phyloP scores from a whole-genome alignment of 2,888 invertebrate genomes.

The Caradrina kadenii region DNA sequence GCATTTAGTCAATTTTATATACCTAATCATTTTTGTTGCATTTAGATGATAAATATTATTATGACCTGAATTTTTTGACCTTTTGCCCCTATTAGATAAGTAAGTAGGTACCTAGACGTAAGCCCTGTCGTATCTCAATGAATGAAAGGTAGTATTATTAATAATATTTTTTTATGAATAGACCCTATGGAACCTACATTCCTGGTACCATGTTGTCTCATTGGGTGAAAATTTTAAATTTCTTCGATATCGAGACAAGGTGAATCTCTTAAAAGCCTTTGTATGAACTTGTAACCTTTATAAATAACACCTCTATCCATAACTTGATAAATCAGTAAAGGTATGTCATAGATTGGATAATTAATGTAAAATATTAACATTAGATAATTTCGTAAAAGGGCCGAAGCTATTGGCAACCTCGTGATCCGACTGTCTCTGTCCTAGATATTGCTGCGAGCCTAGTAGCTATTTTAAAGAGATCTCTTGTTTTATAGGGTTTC shows the following conservation, averaged over 20 bases:
- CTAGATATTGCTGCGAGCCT: slow-evolving; percentile 57
- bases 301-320: no score
- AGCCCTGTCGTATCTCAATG: not conserved
- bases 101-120: not conserved
- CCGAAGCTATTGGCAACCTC: slow-evolving; percentile 18
- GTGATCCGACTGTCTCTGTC: slow-evolving; percentile 52
- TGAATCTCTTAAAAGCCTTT: no score
- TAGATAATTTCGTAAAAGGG: slow-evolving; percentile 48
- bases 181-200: no score
- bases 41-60: not conserved
- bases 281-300: no score
- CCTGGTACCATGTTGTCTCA: no score
- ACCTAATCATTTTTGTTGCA: slow-evolving; percentile 6
- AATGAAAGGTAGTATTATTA: not conserved
- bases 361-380: not conserved
- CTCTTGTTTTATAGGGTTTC: slow-evolving; percentile 25
- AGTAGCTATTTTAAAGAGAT: slow-evolving; percentile 37
- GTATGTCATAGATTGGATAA: not conserved
- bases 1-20: not conserved
- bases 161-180: no score
- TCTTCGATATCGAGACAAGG: no score
- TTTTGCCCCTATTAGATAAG: not conserved
- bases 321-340: no score
- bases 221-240: no score
- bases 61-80: not conserved